Percentiles rank a stretch among this genome's conserved stretches.
phyloP scores from a whole-genome alignment of 2,888 invertebrate species.

The Orthonychiurus folsomi region DNA sequence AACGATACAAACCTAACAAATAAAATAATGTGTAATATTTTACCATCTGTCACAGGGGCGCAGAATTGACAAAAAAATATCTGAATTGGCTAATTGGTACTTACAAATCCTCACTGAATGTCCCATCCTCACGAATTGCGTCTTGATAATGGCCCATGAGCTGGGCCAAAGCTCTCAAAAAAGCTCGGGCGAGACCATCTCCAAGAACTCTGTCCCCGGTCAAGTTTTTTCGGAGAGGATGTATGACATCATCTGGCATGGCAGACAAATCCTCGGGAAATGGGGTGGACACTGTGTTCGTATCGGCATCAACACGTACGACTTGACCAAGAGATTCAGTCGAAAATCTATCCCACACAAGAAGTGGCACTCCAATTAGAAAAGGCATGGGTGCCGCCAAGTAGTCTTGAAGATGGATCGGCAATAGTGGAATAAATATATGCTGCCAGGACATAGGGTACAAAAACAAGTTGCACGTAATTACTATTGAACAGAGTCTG shows the following conservation, averaged over 20 bases:
- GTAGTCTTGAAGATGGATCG: slow-evolving; percentile 78
- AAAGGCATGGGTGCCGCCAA: slow-evolving; percentile 95
- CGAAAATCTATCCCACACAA: slow-evolving; percentile 62
- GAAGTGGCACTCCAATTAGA: slow-evolving; percentile 85
- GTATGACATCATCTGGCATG: slow-evolving; percentile 82
- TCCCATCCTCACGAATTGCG: slow-evolving; percentile 56
- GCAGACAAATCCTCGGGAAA: slow-evolving; percentile 75
- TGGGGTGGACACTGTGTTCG: slow-evolving; percentile 72
- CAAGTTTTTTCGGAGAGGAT: slow-evolving; percentile 39
- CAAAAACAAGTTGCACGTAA: slow-evolving; percentile 86
- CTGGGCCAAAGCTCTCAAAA: slow-evolving; percentile 80
- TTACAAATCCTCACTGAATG: slow-evolving; percentile 36
- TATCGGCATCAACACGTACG: slow-evolving; percentile 87
- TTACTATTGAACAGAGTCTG: slow-evolving; percentile 81
- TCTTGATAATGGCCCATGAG: slow-evolving; percentile 91
- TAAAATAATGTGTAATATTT: not conserved
- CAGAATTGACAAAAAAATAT: slow-evolving; percentile 7
- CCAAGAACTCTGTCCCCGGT: slow-evolving; percentile 53
- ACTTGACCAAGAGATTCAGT: slow-evolving; percentile 77
- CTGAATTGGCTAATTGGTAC: slow-evolving; percentile 17
- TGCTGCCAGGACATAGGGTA: slow-evolving; percentile 99
- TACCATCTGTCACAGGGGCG: not conserved
- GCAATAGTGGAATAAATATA: slow-evolving; percentile 91
- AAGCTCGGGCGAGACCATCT: slow-evolving; percentile 86
- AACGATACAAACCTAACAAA: slow-evolving; percentile 77